Evolutionary conservation across 1,140 invertebrate species (phyloP).

Genomic region (Ceratitis capitata): DNA sequence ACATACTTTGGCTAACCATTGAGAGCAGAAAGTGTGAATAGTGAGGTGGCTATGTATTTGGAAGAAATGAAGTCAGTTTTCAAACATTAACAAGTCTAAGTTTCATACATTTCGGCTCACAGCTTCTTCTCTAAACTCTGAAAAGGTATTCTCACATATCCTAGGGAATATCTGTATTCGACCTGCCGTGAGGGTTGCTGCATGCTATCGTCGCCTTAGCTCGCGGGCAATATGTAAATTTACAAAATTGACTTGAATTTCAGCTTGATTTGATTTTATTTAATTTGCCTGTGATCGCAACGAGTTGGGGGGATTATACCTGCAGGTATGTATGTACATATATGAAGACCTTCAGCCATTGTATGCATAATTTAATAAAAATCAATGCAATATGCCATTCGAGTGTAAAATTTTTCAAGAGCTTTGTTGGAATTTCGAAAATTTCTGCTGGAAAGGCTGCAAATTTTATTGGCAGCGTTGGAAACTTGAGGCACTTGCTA

Average conservation of each 20-base stretch:
- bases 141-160: neutral
- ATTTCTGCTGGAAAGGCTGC: neutral
- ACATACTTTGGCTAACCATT: neutral
- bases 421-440: neutral
- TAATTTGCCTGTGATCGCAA: slow-evolving; percentile 28
- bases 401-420: neutral
- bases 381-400: neutral
- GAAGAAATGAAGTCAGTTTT: neutral
- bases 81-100: neutral
- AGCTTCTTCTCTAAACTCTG: too few relatives aligned
- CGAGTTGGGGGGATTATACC: neutral
- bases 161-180: neutral
- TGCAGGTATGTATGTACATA: too few relatives aligned
- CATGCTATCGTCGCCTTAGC: neutral
- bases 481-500: too few relatives aligned
- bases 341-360: neutral
- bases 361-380: neutral
- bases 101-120: neutral
- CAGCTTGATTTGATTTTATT: slow-evolving; percentile 38
- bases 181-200: neutral
- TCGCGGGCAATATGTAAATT: slow-evolving; percentile 21
- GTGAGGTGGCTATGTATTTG: neutral
- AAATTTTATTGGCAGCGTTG: neutral
- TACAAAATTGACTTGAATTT: slow-evolving; percentile 40
- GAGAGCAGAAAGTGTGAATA: neutral